Base-by-base conservation (phyloP, 2,888 invertebrate genomes). In the Catotricha subobsoleta region DNA sequence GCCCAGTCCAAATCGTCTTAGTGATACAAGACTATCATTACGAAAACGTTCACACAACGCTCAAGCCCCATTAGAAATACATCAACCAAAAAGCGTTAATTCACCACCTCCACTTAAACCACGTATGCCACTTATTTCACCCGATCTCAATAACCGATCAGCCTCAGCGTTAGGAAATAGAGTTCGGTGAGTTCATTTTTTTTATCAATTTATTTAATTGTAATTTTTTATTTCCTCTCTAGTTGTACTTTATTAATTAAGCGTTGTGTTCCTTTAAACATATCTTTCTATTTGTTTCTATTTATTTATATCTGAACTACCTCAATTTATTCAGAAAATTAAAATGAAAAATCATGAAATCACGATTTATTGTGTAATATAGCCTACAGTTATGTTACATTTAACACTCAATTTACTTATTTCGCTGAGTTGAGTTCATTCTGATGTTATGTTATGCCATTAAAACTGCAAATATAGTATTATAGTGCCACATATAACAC, bases 31-130 rank as follows among this genome's bases (percentile, higher is more conserved):
- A 37, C 28, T 47, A 21, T 49, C 49, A 18, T 44, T 52, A 35
- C 55, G 64, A 43, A 63, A 63, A 51, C 57, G 63, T 35, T 52
- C 59, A 30, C 64, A 64, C 46, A 43, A 42, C 33, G 33, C 40
- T 20, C 41, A 43, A 21, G 18, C 40, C 10, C 40, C 35, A 18
- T 27, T 30, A 25, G 40, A 43, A 31, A 8, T 31, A 20, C 3
- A 8, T n/a, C 16, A 7, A 35, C 30, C 21, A 36, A 33, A 19
- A n/a, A 29, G 23, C 2, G 31, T 34, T 10, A 21, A 29, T 13
- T 18, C 41, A 18, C 44, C 44, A 23, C 63, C 63, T 28, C 62
- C 63, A 5, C 45, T 63, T 28, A 49, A 60, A 52, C 63, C 63
- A 16, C 54, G 62, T 42, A 53, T 54, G 52, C 46, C 52, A 21